Conservation (phyloP, 1,140 invertebrate species). For the Drosophila orena region DNA sequence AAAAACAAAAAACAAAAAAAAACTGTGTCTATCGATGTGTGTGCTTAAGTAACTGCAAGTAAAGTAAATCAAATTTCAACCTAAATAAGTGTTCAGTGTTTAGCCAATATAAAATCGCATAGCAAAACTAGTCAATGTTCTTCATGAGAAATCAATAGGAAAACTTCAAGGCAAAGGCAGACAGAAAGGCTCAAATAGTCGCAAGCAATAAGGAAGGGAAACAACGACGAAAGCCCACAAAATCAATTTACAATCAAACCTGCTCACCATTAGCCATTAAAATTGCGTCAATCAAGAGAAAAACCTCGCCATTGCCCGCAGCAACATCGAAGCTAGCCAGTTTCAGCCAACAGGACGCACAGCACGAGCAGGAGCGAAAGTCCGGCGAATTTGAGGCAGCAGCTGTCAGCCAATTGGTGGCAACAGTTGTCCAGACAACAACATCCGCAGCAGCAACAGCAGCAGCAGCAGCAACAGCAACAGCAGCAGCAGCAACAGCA, state of each 20-base stretch:
- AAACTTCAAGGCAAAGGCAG: constrained; percentile 21
- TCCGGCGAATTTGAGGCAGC: constrained; percentile 30
- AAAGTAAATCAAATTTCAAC: constrained; percentile 35
- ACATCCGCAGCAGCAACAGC: constrained; percentile 13
- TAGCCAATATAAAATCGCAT: constrained; percentile 33
- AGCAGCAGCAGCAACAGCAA: constrained; percentile 6
- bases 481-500: constrained; percentile 18
- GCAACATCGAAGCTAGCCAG: constrained; percentile 66
- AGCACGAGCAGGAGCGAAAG: constrained; percentile 19
- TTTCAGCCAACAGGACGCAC: constrained; percentile 53
- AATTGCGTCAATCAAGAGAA: constrained; percentile 84
- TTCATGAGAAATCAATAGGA: constrained; percentile 18
- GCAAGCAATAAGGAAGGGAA: neutral
- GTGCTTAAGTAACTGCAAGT: constrained; percentile 56
- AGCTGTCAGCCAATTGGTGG: constrained; percentile 44
- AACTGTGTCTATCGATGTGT: constrained; percentile 51
- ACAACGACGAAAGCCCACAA: constrained; percentile 7
- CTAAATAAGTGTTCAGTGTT: constrained; percentile 61
- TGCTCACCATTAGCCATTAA: constrained; percentile 70
- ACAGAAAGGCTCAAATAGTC: constrained; percentile 30
- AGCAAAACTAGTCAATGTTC: constrained; percentile 54
- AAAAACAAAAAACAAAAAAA: constrained; percentile 20
- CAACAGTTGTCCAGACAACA: constrained; percentile 43
- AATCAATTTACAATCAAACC: constrained; percentile 58
- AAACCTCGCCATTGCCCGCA: constrained; percentile 73